Conservation (phyloP, 2,888 invertebrate species). For the Drosophila eohydei region DNA sequence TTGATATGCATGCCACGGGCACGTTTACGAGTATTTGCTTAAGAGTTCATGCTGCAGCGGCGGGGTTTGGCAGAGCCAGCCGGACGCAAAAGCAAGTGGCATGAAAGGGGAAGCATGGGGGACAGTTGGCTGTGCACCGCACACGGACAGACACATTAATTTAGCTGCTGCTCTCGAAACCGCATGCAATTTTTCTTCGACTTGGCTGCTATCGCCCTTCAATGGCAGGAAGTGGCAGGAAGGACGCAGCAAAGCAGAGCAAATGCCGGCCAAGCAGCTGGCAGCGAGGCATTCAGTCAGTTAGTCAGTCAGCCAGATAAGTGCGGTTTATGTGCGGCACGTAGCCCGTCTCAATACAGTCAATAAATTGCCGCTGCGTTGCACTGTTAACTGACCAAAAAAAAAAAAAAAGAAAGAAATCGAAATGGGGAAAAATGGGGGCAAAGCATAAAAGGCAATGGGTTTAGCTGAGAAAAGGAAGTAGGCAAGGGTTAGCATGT, state of each 20-base stretch:
- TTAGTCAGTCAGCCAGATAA: slow-evolving; percentile 77
- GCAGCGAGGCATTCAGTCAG: slow-evolving; percentile 55
- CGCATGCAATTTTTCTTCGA: slow-evolving; percentile 79
- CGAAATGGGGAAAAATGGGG: not conserved
- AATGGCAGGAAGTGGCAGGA: slow-evolving; percentile 61
- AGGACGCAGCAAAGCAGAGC: slow-evolving; percentile 11
- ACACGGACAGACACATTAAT: slow-evolving; percentile 73
- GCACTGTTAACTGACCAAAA: slow-evolving; percentile 65
- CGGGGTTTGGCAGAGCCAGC: not conserved
- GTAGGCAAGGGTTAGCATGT: slow-evolving; percentile 44
- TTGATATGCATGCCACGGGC: slow-evolving; percentile 71
- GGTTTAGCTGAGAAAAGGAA: not conserved
- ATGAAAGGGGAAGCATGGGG: not conserved
- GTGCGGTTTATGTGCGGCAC: slow-evolving; percentile 79
- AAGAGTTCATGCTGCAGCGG: slow-evolving; percentile 39
- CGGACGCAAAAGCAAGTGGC: not conserved
- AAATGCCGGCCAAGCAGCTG: slow-evolving; percentile 16
- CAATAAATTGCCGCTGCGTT: slow-evolving; percentile 72
- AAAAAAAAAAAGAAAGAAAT: not conserved
- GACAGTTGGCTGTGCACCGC: slow-evolving; percentile 29
- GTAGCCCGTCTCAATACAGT: slow-evolving; percentile 78
- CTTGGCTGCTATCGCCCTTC: slow-evolving; percentile 73
- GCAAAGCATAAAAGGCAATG: not conserved
- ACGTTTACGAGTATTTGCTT: slow-evolving; percentile 71
- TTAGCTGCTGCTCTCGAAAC: slow-evolving; percentile 74